Evolutionary conservation across 2,797 vertebrate species (phyloP), one percentile per base, ranked within the genome.

Genomic region (Tokudaia tokunoshimensis): DNA sequence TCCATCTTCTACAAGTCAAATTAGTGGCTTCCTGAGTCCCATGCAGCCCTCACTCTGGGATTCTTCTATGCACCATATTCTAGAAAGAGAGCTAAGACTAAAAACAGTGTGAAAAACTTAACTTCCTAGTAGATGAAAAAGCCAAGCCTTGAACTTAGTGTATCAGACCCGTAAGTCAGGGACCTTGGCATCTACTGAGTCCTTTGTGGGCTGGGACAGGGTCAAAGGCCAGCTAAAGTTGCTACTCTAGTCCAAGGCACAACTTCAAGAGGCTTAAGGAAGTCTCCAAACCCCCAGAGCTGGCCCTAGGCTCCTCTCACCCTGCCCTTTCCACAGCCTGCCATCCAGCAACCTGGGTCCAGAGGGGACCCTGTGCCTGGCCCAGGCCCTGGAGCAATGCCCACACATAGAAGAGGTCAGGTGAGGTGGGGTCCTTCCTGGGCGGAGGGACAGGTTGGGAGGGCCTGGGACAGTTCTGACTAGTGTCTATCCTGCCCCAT

Each of bases 331-430:
- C 84, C 7, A n/a, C 91, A 99, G 99, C 81, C 98, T 99, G 80
- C 97, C 97, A 44, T 97, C 96, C 79, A 98, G 96, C 52, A 41
- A 52, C 9, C 95, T 98, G 22, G 92, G 96, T 59, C 96, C 95
- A 12, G 81, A 90, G n/a, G 98, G 98, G 65, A 91, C 75, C 1
- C 67, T 91, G 91, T 82, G 97, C 75, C 96, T 99, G 97, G 95
- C 95, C 90, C 89, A 75, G 97, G 98, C 97, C 59, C 92, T 99
- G 81, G 96, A 86, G 24, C 70, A 67, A 1, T 98, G 98, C 87
- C 91, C 29, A 12, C 94, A 96, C 11, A 37, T 99, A 61, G 98
- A 99, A 95, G 98, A 98, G 79, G 96, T 99, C 92, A 98, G 98
- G 99, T 99, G 90, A 98, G 93, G 4, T 7, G 50, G 15, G 44